Evolutionary conservation across 2,797 vertebrate species (phyloP).

Genomic region (Siniperca scherzeri): DNA sequence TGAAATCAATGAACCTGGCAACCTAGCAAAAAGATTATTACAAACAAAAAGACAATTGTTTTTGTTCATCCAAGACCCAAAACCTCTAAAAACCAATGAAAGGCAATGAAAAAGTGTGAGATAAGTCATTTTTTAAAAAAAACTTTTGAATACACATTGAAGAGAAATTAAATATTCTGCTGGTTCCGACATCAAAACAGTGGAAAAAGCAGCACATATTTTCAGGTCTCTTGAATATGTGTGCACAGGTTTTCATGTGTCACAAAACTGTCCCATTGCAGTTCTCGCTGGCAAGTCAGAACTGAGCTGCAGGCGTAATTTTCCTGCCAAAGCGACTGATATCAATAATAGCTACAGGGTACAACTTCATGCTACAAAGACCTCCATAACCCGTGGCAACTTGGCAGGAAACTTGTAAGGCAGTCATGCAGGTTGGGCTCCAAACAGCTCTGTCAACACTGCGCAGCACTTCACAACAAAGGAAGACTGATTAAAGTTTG

Average conservation of each 20-base stretch:
- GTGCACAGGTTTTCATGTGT: constrained; percentile 54
- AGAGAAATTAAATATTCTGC: constrained; percentile 56
- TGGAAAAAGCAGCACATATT: constrained; percentile 40
- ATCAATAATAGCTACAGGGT: constrained; percentile 58
- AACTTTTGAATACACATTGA: constrained; percentile 27
- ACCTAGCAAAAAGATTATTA: constrained; percentile 54
- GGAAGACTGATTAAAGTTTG: constrained; percentile 70
- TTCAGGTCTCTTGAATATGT: constrained; percentile 66
- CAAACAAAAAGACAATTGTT: constrained; percentile 38
- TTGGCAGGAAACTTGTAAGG: constrained; percentile 59
- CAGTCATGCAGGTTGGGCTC: constrained; percentile 64
- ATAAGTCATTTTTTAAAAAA: constrained; percentile 27
- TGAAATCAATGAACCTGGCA: constrained; percentile 54
- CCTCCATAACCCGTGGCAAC: constrained; percentile 52
- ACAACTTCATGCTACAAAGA: constrained; percentile 51
- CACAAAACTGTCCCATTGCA: constrained; percentile 65
- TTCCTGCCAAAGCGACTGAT: constrained; percentile 45
- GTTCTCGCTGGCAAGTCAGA: constrained; percentile 55
- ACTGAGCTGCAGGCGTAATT: constrained; percentile 26
- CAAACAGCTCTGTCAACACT: constrained; percentile 67
- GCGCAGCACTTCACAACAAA: constrained; percentile 64
- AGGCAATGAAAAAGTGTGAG: constrained; percentile 34
- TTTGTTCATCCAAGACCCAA: constrained; percentile 1
- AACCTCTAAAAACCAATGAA: constrained; percentile 33
- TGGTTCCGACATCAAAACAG: constrained; percentile 49